Evolutionary conservation across 1,140 invertebrate genomes (phyloP), one percentile per base, ranked within the genome.

Genomic region (Trichonephila inaurata): DNA sequence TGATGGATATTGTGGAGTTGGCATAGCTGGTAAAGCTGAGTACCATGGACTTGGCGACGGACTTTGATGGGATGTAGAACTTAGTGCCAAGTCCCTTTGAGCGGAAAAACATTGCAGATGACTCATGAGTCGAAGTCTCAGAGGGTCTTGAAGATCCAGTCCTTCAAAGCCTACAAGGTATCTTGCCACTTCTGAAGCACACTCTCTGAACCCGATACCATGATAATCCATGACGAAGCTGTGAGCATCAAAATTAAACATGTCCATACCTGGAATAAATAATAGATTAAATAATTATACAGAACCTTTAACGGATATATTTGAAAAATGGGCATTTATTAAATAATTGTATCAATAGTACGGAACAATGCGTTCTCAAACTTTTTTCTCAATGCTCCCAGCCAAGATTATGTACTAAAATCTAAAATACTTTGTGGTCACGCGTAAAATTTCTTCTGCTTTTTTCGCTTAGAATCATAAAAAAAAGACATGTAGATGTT

Each of bases 211-310:
- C 0, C 99, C 99, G 91, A 99, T 98, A 93, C 97, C 98, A 95
- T 99, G 98, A 96, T 99, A 99, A 95, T 99, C 99, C 97, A 99
- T 98, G 3, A 98, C 98, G 95, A 99, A 97, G 94, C 98, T 97
- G 95, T 98, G 98, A 5, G 98, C 98, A 95, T 99, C 98, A 95
- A 98, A 98, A 1, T 97, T 97, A 94, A 98, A 97, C 7, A 97
- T 97, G 95, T 98, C 98, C 60, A 98, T 95, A 95, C 98, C 98
- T 98, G 96, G 6, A 86, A 58, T 16, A 77, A 69, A 0, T 64
- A 77, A 33, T 21, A 44, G 12, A 44, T 18, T 16, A 44, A 5
- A 28, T 69, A 72, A n/a, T 3, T 24, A 12, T 69, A 51, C 0
- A 0, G 10, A 51, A 51, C 6, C 7, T 51, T 51, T 51, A 51